Conservation (phyloP, 30 jellyfish, hydroid and myxozoan genomes). For the Aurelia sp. region DNA sequence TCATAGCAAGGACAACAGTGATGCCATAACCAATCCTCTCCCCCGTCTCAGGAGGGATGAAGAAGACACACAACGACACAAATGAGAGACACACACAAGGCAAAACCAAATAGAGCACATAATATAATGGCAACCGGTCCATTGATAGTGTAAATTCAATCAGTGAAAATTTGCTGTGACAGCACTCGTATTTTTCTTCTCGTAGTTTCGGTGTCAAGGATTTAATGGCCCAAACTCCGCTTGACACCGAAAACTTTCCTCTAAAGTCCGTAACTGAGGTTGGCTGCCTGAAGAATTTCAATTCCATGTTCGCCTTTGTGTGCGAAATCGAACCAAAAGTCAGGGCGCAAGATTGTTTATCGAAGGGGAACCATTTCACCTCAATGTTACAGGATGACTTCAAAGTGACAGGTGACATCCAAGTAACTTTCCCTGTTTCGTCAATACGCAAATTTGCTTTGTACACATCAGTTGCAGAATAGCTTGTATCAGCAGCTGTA, state of each 20-base stretch:
- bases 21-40: constrained; percentile 73
- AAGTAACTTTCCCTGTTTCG: constrained; percentile 43
- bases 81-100: constrained; percentile 65
- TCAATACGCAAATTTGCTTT: constrained; percentile 57
- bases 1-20: constrained; percentile 74
- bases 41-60: constrained; percentile 76
- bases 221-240: constrained; percentile 57
- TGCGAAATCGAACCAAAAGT: constrained; percentile 72
- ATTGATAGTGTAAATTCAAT: constrained; percentile 19
- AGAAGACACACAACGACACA: constrained; percentile 54
- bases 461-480: constrained; percentile 56
- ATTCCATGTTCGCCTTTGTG: constrained; percentile 11
- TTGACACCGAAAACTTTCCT: constrained; percentile 43
- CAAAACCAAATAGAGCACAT: constrained; percentile 59
- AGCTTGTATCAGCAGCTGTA: constrained; percentile 73
- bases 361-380: constrained; percentile 87
- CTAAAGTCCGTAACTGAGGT: constrained; percentile 5
- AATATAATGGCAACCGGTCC: constrained; percentile 68
- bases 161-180: constrained; percentile 62
- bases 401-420: constrained; percentile 85
- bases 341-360: constrained; percentile 59
- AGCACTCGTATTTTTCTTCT: constrained; percentile 37
- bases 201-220: not conserved
- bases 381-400: constrained; percentile 66
- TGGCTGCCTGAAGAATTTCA: constrained; percentile 55